These are phyloP conservation scores for Megalopta genalis DNA, from an alignment of 1,140 invertebrate species.

Conservation along the genomic window DNA sequence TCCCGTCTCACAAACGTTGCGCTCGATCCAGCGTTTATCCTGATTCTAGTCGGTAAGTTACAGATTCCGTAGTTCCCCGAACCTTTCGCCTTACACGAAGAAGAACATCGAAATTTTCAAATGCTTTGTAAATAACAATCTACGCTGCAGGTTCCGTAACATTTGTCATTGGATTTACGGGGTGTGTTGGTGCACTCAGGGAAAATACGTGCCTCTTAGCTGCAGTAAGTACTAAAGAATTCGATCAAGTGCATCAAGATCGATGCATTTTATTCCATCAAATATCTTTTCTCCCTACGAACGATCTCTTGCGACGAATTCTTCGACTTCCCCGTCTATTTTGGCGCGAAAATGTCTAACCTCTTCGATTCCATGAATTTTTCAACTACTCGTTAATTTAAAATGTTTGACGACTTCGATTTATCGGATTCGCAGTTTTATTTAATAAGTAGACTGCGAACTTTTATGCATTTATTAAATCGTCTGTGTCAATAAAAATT, in stretches of 20 bases:
- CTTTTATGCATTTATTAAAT: no score
- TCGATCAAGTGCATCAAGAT: constrained; percentile 23
- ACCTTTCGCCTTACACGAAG: no score
- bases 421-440: no score
- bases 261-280: constrained; percentile 19
- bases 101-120: background rate
- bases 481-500: no score
- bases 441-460: no score
- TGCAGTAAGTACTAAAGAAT: constrained; percentile 83
- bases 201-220: constrained; percentile 94
- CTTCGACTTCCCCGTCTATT: no score
- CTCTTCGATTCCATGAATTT: no score
- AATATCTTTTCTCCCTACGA: background rate
- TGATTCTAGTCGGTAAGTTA: constrained; percentile 92
- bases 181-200: constrained; percentile 96
- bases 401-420: no score
- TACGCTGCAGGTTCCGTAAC: constrained; percentile 87
- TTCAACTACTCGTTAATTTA: no score
- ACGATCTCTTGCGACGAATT: background rate
- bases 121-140: background rate
- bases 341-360: no score
- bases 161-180: constrained; percentile 97
- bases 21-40: constrained; percentile 96
- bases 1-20: constrained; percentile 93
- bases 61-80: background rate